phyloP scores from a whole-genome alignment of 64 coral and sea anemone species.

The Porites lutea region DNA sequence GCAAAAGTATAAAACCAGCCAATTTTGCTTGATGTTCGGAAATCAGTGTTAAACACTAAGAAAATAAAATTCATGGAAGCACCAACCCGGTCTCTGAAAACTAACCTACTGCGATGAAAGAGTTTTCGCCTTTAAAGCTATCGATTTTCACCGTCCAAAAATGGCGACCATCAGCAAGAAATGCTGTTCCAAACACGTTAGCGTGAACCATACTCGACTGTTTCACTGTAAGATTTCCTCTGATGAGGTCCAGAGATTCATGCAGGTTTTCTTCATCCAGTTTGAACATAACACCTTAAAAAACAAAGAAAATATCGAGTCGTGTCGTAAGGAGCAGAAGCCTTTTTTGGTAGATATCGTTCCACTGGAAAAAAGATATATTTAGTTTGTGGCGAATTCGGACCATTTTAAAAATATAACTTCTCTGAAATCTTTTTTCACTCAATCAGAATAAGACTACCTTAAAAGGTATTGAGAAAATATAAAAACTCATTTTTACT shows the following conservation, averaged over 20 bases:
- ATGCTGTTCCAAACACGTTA: constrained; percentile 80
- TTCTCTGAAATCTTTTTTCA: too few relatives aligned
- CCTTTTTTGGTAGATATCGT: too few relatives aligned
- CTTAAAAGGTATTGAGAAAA: too few relatives aligned
- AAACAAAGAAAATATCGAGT: background rate
- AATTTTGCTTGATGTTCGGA: too few relatives aligned
- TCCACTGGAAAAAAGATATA: too few relatives aligned
- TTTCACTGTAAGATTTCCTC: constrained; percentile 52
- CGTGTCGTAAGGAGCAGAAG: background rate
- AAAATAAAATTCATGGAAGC: too few relatives aligned
- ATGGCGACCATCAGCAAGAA: constrained; percentile 81
- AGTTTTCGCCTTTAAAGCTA: constrained; percentile 70
- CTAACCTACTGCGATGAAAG: constrained; percentile 87
- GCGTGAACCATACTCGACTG: constrained; percentile 64
- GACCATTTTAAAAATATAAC: too few relatives aligned
- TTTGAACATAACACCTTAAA: constrained; percentile 83
- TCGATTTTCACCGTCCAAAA: constrained; percentile 77
- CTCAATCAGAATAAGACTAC: too few relatives aligned
- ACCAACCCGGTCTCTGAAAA: background rate
- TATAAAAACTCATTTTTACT: too few relatives aligned
- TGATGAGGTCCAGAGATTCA: constrained; percentile 63
- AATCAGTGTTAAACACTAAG: background rate
- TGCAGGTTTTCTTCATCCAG: constrained; percentile 80
- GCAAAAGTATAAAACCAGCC: too few relatives aligned
- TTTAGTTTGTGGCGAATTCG: too few relatives aligned